Evolutionary conservation across 2,113 vertebrate genomes (phyloP).

Genomic region (Bufo gargarizans): DNA sequence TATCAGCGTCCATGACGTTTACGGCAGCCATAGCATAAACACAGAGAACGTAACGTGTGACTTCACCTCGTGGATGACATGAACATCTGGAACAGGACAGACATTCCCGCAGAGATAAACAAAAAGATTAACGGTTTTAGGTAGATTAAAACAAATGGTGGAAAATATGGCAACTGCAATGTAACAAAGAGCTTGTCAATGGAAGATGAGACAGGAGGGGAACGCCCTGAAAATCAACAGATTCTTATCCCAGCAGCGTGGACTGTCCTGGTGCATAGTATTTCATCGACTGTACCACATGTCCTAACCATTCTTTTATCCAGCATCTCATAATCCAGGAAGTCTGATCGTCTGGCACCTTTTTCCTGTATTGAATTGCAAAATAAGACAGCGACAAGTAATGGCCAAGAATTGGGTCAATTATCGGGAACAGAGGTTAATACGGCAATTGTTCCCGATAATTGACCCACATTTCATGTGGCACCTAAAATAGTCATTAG

Average conservation of each 20-base stretch:
- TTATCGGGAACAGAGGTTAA: no score
- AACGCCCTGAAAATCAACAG: not conserved
- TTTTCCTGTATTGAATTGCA: no score
- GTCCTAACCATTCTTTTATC: not conserved
- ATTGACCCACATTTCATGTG: no score
- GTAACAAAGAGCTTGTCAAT: conserved; percentile 5
- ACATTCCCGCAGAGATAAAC: conserved; percentile 16
- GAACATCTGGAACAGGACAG: conserved; percentile 25
- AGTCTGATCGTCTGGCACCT: no score
- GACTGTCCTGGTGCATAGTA: not conserved
- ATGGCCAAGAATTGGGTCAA: no score
- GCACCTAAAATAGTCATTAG: no score
- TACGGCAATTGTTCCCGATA: no score
- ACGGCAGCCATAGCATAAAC: not conserved
- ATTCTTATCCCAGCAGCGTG: not conserved
- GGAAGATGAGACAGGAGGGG: not conserved
- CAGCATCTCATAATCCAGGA: not conserved
- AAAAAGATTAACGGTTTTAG: conserved; percentile 38
- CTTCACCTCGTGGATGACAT: not conserved
- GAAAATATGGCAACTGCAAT: conserved; percentile 37
- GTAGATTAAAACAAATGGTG: conserved; percentile 41
- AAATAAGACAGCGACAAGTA: not conserved
- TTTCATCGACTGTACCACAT: not conserved
- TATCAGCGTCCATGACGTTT: not conserved
- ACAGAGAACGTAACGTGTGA: not conserved